These are phyloP conservation scores for Stenolophus ochropezus DNA, from an alignment of 2,888 invertebrate genomes.

Conservation along the genomic window DNA sequence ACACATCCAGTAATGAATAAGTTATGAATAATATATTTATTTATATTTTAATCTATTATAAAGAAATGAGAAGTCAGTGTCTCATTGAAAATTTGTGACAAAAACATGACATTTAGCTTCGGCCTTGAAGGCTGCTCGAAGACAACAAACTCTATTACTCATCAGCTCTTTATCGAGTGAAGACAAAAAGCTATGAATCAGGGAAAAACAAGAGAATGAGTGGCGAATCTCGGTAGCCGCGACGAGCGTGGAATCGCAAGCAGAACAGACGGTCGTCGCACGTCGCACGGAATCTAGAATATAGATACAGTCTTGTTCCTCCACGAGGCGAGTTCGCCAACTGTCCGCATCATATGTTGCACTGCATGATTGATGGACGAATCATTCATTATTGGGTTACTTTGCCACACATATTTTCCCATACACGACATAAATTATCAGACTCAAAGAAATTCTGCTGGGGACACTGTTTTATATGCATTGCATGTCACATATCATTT, in stretches of 20 bases:
- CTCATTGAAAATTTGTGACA: too few species aligned
- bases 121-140: background rate
- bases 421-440: background rate
- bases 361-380: background rate
- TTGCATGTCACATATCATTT: too few species aligned
- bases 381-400: background rate
- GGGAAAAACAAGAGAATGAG: constrained; percentile 17
- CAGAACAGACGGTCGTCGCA: constrained; percentile 8
- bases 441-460: background rate
- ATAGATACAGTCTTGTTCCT: too few species aligned
- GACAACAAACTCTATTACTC: constrained; percentile 17
- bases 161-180: constrained; percentile 11
- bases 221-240: background rate
- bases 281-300: background rate
- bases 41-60: too few species aligned
- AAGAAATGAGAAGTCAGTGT: too few species aligned
- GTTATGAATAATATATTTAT: too few species aligned
- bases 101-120: too few species aligned
- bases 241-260: background rate
- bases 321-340: background rate
- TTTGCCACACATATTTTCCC: background rate
- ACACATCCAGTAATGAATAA: too few species aligned
- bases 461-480: too few species aligned
- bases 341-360: background rate
- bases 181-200: constrained; percentile 31